These are phyloP conservation scores for Eretmocerus hayati DNA, from an alignment of 2,888 invertebrate genomes.

Conservation along the genomic window DNA sequence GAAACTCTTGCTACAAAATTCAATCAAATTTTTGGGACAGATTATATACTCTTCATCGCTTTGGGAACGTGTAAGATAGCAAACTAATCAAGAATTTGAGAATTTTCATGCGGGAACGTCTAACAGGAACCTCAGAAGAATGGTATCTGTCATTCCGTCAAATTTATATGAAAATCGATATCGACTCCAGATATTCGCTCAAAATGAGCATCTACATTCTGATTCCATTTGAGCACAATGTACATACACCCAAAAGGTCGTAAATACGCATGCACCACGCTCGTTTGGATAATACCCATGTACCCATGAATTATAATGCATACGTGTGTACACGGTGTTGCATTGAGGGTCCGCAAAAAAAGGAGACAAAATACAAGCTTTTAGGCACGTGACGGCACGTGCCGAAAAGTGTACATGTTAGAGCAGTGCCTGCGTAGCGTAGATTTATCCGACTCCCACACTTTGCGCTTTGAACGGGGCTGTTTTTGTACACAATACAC, in stretches of 20 bases:
- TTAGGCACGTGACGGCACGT: conserved; percentile 42
- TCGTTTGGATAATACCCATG: not conserved
- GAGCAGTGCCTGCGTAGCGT: not conserved
- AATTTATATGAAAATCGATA: too few species aligned
- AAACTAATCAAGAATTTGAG: too few species aligned
- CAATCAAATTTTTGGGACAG: too few species aligned
- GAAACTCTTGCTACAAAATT: too few species aligned
- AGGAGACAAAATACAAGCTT: not conserved
- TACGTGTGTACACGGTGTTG: too few species aligned
- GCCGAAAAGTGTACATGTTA: conserved; percentile 31
- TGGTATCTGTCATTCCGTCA: too few species aligned
- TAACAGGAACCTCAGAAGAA: too few species aligned
- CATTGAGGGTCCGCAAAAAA: too few species aligned
- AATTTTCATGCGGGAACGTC: too few species aligned
- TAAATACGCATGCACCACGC: conserved; percentile 9
- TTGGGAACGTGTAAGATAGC: too few species aligned
- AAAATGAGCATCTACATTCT: not conserved
- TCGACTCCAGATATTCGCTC: not conserved
- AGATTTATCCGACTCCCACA: conserved; percentile 9
- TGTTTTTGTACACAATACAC: not conserved
- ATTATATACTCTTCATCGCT: too few species aligned
- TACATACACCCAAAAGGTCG: not conserved
- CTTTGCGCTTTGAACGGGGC: not conserved
- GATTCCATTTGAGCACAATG: not conserved
- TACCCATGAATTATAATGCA: too few species aligned